Percentiles rank a stretch among this genome's conserved stretches.
Conservation (phyloP, 2,113 vertebrate genomes). For the Arizona elegans region DNA sequence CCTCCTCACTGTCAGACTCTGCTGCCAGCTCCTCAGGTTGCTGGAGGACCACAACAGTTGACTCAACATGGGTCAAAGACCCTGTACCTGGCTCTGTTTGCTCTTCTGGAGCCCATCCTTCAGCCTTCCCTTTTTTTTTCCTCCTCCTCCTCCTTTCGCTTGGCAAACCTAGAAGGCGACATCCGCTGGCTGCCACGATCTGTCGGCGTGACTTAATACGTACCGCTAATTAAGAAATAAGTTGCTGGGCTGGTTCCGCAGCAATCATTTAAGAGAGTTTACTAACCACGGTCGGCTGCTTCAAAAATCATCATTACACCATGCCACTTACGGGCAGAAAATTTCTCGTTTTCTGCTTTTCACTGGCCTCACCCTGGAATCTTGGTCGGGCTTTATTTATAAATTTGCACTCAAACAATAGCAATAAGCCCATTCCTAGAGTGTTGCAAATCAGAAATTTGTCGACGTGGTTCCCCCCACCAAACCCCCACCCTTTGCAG, state of each 20-base stretch:
- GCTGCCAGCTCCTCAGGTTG: too few relatives aligned
- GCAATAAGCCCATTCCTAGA: constrained; percentile 89
- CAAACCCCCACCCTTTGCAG: constrained; percentile 57
- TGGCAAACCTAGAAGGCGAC: constrained; percentile 75
- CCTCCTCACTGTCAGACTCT: too few relatives aligned
- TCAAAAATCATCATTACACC: constrained; percentile 97
- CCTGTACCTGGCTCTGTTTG: not conserved
- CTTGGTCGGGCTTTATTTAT: constrained; percentile 93
- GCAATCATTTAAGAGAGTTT: constrained; percentile 87
- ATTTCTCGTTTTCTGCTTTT: constrained; percentile 99
- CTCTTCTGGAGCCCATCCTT: not conserved
- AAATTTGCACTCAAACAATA: constrained; percentile 83
- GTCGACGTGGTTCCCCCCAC: constrained; percentile 69
- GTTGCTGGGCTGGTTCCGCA: constrained; percentile 78
- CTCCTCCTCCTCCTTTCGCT: constrained; percentile 13
- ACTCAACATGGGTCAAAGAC: not conserved
- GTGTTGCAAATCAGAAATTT: constrained; percentile 99
- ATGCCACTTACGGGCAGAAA: constrained; percentile 97
- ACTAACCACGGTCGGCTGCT: constrained; percentile 93
- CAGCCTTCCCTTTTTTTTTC: not conserved
- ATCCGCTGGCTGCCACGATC: constrained; percentile 60
- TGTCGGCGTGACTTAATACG: constrained; percentile 80
- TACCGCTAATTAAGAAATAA: constrained; percentile 97
- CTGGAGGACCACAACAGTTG: too few relatives aligned
- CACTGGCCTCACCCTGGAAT: constrained; percentile 85